These are phyloP conservation scores for Drosophila niveifrons DNA, from an alignment of 2,888 invertebrate species.

Conservation along the genomic window DNA sequence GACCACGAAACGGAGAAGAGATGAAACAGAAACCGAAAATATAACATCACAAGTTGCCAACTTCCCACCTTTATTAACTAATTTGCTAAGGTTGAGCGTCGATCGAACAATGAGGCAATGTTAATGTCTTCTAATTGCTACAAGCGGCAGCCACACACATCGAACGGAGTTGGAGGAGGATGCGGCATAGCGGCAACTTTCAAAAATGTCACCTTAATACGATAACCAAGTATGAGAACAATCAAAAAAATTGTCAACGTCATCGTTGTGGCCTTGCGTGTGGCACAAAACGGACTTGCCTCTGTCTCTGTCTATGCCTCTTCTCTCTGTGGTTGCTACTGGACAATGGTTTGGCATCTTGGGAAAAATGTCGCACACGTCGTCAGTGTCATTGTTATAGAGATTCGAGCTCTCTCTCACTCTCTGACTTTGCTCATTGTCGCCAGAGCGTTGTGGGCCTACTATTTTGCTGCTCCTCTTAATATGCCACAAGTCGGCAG, in stretches of 20 bases:
- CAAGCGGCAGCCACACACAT: slow-evolving; percentile 45
- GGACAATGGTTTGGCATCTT: slow-evolving; percentile 48
- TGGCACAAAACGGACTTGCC: slow-evolving; percentile 46
- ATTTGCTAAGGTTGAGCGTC: slow-evolving; percentile 70
- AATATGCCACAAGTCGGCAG: slow-evolving; percentile 33
- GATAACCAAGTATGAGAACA: slow-evolving; percentile 59
- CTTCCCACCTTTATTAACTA: slow-evolving; percentile 82
- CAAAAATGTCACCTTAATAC: slow-evolving; percentile 65
- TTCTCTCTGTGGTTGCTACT: slow-evolving; percentile 29
- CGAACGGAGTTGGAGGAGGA: neutral
- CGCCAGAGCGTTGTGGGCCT: slow-evolving; percentile 56
- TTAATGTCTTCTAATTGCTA: slow-evolving; percentile 73
- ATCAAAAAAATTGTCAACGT: slow-evolving; percentile 56
- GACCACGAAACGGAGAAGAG: slow-evolving; percentile 10
- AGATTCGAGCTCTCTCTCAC: slow-evolving; percentile 13
- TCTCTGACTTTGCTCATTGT: slow-evolving; percentile 44
- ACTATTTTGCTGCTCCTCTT: slow-evolving; percentile 6
- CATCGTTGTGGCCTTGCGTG: slow-evolving; percentile 70
- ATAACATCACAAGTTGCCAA: slow-evolving; percentile 55
- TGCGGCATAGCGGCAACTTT: slow-evolving; percentile 50
- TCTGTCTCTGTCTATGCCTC: neutral
- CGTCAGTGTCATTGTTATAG: slow-evolving; percentile 35
- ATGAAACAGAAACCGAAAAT: slow-evolving; percentile 48
- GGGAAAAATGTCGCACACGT: slow-evolving; percentile 74
- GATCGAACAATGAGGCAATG: slow-evolving; percentile 53